Conservation (phyloP, 2,797 vertebrate species). For the Mormyrus hasselquistii region DNA sequence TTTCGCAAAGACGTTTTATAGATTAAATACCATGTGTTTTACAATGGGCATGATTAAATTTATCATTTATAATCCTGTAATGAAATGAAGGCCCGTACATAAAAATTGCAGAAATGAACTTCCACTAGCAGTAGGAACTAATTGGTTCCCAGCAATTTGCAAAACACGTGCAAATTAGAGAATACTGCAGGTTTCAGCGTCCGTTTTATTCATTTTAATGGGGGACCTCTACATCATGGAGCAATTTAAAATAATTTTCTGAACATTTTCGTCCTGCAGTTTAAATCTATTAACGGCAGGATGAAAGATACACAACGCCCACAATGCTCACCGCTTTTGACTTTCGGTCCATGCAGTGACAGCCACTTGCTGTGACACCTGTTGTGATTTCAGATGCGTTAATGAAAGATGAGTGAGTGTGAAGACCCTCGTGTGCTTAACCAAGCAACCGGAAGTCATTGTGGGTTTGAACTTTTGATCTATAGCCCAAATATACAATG, state of each 20-base stretch:
- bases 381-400: slow-evolving; percentile 8
- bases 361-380: slow-evolving; percentile 4
- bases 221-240: not conserved
- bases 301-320: not conserved
- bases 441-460: not conserved
- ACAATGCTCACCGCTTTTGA: not conserved
- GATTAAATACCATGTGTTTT: not conserved
- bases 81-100: not conserved
- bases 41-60: not conserved
- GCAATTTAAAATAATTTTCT: not conserved
- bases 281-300: not conserved
- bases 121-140: not conserved
- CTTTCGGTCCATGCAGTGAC: not conserved
- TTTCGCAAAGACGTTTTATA: not conserved
- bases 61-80: not conserved
- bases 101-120: not conserved
- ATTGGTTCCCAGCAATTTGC: not conserved
- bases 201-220: not conserved
- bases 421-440: not conserved
- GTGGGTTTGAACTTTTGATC: not conserved
- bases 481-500: not conserved
- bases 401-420: not conserved
- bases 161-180: not conserved
- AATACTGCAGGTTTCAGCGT: not conserved
- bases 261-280: not conserved